A percentile compares a stretch with the other conserved stretches of the same genome.
These are phyloP conservation scores for Poeciliopsis turneri DNA, from an alignment of 2,797 vertebrate genomes.

Conservation along the genomic window DNA sequence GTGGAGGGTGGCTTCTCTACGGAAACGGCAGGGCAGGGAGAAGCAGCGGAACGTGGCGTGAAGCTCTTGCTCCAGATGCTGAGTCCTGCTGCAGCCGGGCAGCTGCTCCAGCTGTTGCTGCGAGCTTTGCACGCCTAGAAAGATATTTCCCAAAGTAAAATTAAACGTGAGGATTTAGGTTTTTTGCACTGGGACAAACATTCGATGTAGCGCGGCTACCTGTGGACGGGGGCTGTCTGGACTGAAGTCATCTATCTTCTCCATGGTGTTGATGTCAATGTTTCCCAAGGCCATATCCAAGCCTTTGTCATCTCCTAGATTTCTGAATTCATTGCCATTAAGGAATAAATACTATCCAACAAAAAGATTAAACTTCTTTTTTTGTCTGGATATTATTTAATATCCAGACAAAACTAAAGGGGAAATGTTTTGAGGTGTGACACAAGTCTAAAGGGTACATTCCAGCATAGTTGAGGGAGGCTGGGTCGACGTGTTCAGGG, in stretches of 20 bases:
- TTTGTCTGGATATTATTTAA: no score
- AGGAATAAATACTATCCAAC: conserved; percentile 35
- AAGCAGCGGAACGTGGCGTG: conserved; percentile 22
- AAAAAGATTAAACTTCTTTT: not conserved
- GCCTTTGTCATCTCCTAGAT: conserved; percentile 86
- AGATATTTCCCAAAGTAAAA: conserved; percentile 1
- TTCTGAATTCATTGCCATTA: conserved; percentile 75
- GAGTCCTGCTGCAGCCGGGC: conserved; percentile 2
- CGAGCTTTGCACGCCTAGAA: conserved; percentile 75
- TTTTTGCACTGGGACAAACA: no score
- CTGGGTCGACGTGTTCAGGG: conserved; percentile 81
- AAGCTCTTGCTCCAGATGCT: conserved; percentile 89
- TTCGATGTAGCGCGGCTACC: conserved; percentile 7
- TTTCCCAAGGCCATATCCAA: conserved; percentile 95
- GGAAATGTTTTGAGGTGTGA: not conserved
- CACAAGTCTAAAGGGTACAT: conserved; percentile 86
- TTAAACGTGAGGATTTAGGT: not conserved
- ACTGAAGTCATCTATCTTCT: conserved; percentile 87
- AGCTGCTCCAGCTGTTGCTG: conserved; percentile 83
- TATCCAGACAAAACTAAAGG: not conserved
- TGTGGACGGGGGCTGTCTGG: conserved; percentile 81
- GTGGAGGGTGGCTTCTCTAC: conserved; percentile 76
- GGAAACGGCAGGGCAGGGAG: conserved; percentile 5
- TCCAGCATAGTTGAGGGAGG: conserved; percentile 89
- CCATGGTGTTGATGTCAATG: conserved; percentile 87